A percentile compares a stretch with the other conserved stretches of the same genome.
These are phyloP conservation scores for Zeugodacus cucurbitae DNA, from an alignment of 1,140 invertebrate species.

Conservation along the genomic window DNA sequence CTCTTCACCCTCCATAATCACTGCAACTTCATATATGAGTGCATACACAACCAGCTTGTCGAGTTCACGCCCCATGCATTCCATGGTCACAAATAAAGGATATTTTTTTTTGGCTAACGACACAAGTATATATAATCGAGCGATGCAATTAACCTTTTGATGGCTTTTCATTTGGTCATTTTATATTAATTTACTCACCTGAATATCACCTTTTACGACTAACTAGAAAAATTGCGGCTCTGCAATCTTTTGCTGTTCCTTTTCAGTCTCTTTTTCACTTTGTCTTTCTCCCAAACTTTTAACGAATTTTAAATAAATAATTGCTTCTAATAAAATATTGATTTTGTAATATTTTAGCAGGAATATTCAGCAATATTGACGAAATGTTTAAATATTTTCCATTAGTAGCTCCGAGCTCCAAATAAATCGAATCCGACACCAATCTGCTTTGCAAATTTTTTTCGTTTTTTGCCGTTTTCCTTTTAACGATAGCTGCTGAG, in stretches of 20 bases:
- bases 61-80: constrained; percentile 20
- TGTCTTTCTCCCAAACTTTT: background rate
- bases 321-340: background rate
- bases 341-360: background rate
- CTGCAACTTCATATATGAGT: too few species aligned
- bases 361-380: background rate
- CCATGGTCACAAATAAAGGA: constrained; percentile 13
- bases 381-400: background rate
- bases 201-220: constrained; percentile 9
- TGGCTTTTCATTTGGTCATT: background rate
- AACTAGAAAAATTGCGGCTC: constrained; percentile 20
- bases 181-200: background rate
- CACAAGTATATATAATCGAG: background rate
- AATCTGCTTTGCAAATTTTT: constrained; percentile 23
- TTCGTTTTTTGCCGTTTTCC: background rate
- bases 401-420: background rate
- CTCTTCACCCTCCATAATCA: background rate
- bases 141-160: background rate
- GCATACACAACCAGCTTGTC: constrained; percentile 10
- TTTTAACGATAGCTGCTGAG: background rate
- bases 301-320: background rate
- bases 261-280: constrained; percentile 10
- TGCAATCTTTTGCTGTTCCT: background rate
- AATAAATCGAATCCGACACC: constrained; percentile 6
- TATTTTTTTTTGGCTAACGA: background rate